Evolutionary conservation across 2,888 invertebrate species (phyloP).

Genomic region (Sepioteuthis lessoniana): DNA sequence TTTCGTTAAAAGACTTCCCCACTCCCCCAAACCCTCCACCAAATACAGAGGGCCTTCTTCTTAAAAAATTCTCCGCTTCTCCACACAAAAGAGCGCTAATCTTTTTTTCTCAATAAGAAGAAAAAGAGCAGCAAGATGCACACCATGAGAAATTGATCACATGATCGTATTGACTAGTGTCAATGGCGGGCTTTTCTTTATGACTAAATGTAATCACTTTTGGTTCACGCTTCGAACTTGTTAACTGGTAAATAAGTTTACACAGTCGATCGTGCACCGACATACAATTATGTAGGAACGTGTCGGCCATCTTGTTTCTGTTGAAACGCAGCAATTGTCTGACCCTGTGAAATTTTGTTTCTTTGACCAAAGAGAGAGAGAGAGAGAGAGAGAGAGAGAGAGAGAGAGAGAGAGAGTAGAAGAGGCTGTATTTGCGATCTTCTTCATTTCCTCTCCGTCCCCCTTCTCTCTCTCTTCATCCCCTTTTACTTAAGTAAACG

Average conservation of each 20-base stretch:
- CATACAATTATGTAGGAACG: background rate
- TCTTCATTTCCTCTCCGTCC: too few species aligned
- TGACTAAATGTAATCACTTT: background rate
- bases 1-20: too few species aligned
- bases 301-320: background rate
- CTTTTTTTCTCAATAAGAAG: background rate
- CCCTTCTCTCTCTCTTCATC: too few species aligned
- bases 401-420: background rate
- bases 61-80: background rate
- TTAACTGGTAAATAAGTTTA: background rate
- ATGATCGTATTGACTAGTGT: background rate
- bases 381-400: too few species aligned
- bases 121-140: background rate
- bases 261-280: conserved; percentile 15
- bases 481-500: too few species aligned
- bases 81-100: background rate
- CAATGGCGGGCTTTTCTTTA: background rate
- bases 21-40: too few species aligned
- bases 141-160: background rate
- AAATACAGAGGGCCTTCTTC: too few species aligned
- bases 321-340: background rate
- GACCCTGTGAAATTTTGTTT: background rate
- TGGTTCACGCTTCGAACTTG: background rate
- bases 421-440: too few species aligned
- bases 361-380: background rate